These are phyloP conservation scores for Mimumesa dahlbomi DNA, from an alignment of 2,888 invertebrate genomes.

Conservation along the genomic window DNA sequence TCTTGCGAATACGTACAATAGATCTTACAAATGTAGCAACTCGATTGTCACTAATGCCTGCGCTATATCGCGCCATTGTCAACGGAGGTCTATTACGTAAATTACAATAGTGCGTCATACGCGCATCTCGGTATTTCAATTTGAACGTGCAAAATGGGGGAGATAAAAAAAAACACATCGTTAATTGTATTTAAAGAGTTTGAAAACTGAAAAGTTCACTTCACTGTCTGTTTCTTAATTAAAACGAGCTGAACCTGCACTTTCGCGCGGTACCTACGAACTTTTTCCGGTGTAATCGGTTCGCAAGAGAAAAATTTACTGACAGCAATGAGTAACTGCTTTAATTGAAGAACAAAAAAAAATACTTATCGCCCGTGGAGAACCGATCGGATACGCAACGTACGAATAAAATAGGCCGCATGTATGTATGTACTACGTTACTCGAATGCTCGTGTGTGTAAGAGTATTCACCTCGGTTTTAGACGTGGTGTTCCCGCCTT, in stretches of 20 bases:
- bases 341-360: slow-evolving; percentile 8
- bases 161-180: neutral
- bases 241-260: neutral
- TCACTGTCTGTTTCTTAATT: neutral
- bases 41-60: neutral
- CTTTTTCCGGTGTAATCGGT: no score
- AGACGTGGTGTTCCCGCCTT: slow-evolving; percentile 76
- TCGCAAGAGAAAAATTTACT: neutral
- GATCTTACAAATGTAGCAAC: neutral
- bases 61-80: slow-evolving; percentile 3
- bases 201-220: no score
- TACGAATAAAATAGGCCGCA: no score
- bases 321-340: neutral
- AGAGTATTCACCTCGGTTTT: slow-evolving; percentile 74
- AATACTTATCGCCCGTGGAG: neutral
- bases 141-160: no score
- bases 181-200: neutral
- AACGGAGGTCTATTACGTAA: slow-evolving; percentile 5
- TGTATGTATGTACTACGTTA: no score
- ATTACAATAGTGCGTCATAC: neutral
- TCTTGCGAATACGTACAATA: no score
- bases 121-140: neutral
- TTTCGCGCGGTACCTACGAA: no score
- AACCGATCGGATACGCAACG: no score
- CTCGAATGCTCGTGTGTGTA: slow-evolving; percentile 15